Evolutionary conservation across 2,797 vertebrate species (phyloP), one percentile per base, ranked within the genome.

Genomic region (Gadopsis marmoratus): DNA sequence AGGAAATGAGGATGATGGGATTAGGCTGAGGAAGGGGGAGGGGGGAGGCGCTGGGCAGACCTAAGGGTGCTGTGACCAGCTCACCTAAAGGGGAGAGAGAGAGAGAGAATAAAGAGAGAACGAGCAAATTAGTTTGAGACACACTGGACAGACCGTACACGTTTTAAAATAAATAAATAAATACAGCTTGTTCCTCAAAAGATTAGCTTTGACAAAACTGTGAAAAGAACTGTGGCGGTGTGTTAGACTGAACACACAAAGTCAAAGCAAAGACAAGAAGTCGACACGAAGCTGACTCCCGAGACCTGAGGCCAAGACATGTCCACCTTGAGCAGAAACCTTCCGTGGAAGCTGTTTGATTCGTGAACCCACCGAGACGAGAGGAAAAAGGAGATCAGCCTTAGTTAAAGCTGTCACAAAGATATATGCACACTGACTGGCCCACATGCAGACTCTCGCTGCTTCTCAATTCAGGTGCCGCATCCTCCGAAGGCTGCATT

Each of bases 61-160:
- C 84, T 69, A 87, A 85, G 81, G 91, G 90, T 63, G 78, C 74
- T 71, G 75, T 29, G 54, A 71, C 71, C 59, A 59, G 78, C 76
- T 91, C 88, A 93, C 95, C 95, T 93, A 63, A 39, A 76, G 80
- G 59, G 43, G 45, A 63, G 47, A 61, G 43, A 74, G 47, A 61
- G 43, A 74, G 33, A 51, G 63, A 55, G 6, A 47, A 39, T 47
- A 19, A 60, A 26, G 54, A 31, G 8, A 65, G 17, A 26, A 13
- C 71, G 3, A 37, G 26, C 0, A 17, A 19, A 55, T 82, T 2
- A 74, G 39, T 39, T 37, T 35, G 4, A 53, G 14, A 47, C 2
- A 39, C 2, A 19, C n/a, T 16, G 14, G 51, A 14, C 19, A 48
- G 0, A 71, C 5, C 3, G 26, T 26, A 26, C 26, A 26, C 26